Base-by-base conservation (phyloP, 2,797 vertebrate genomes). In the Catostomus latipinnis region DNA sequence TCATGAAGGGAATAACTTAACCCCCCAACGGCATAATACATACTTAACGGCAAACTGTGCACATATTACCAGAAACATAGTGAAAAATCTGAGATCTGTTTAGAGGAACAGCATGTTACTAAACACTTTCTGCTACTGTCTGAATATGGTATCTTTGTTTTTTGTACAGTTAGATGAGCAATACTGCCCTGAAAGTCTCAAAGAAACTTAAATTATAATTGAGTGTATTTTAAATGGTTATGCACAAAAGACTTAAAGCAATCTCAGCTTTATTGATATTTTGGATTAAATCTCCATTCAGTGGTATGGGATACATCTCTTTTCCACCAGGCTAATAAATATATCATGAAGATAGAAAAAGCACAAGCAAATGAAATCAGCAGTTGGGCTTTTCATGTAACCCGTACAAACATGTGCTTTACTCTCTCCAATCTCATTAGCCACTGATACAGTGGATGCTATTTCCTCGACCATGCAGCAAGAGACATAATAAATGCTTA, bases 261-360 rank as follows among this genome's bases (percentile, higher is more conserved):
- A 13, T 43, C 72, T 63, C 22, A 54, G 73, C 50, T 65, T 45
- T 65, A 56, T 75, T 65, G 66, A 46, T 56, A 56, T 52, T 56
- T 75, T 45, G 34, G 22, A 66, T 75, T 66, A 66, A 54, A 66
- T 54, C 50, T 56, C 34, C 34, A 18, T 52, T 9, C 14, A 34
- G 43, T 53, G 46, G 14, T 43, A n/a, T 48, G 52, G 11, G 50
- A 56, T n/a, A 2, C 8, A 34, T 13, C 45, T 49, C 48, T 18
- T 61, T 56, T 16, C 12, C 10, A 54, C 14, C 18, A 6, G 22
- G 49, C 58, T 34, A 4, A 34, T 34, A 34, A 80, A 80, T 57
- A 69, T 50, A 80, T 71, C n/a, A 67, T 18, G 48, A 46, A 48
- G 57, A 74, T 49, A 22, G 63, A 60, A 67, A 82, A 78, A 78